These are phyloP conservation scores for Phorcus lineatus DNA, from an alignment of 2,888 invertebrate species.

Conservation along the genomic window DNA sequence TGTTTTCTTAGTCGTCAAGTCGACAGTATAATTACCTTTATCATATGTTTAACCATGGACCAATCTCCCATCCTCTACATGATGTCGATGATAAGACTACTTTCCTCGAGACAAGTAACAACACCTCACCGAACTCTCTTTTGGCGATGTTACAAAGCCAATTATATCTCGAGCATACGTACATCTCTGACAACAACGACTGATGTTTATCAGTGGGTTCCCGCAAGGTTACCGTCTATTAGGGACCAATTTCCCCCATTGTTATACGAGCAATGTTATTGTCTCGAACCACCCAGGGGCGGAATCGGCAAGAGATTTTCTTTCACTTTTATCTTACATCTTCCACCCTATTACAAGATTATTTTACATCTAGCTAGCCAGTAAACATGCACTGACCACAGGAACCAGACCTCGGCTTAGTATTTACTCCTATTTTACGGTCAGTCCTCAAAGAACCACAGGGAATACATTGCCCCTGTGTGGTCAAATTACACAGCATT, in stretches of 20 bases:
- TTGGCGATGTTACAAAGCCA: background rate
- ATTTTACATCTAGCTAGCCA: background rate
- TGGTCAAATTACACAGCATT: too few species aligned
- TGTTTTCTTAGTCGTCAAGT: too few species aligned
- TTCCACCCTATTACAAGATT: background rate
- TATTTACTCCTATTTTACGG: too few species aligned
- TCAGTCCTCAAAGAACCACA: too few species aligned
- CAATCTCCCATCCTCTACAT: too few species aligned
- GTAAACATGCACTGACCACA: background rate
- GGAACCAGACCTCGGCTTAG: background rate
- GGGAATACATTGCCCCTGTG: too few species aligned
- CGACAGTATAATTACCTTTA: too few species aligned
- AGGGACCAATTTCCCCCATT: background rate
- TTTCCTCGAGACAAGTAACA: background rate
- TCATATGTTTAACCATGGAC: too few species aligned
- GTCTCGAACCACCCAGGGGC: background rate
- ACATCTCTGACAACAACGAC: background rate
- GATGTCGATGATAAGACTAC: too few species aligned
- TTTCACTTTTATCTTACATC: background rate
- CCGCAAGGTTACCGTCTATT: background rate
- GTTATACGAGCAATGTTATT: background rate
- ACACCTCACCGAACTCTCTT: background rate
- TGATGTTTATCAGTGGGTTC: slow-evolving; percentile 4
- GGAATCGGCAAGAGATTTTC: background rate
- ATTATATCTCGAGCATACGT: background rate